Evolutionary conservation across 1,140 invertebrate genomes (phyloP).

Genomic region (Prorops nasuta): DNA sequence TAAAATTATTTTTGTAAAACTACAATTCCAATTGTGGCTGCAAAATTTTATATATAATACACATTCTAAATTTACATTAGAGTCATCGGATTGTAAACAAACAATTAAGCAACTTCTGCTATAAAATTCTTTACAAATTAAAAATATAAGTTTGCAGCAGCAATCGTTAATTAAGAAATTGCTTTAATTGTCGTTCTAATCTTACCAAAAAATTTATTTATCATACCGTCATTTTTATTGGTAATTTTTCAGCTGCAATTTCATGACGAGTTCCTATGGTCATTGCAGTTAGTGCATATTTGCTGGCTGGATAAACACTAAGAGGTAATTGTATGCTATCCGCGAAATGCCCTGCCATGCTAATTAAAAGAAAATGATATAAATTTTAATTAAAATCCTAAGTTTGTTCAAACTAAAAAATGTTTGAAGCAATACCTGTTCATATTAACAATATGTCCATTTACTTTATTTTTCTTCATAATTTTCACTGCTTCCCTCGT

Average conservation of each 20-base stretch:
- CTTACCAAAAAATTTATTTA: no score
- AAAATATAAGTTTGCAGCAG: no score
- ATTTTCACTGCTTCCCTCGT: constrained; percentile 55
- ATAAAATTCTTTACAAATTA: no score
- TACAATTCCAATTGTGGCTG: no score
- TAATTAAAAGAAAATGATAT: constrained; percentile 9
- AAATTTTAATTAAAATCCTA: background rate
- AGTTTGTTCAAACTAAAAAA: background rate
- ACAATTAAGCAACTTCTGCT: no score
- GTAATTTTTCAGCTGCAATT: constrained; percentile 57
- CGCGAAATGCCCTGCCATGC: constrained; percentile 41
- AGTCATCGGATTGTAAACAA: no score
- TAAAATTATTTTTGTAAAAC: no score
- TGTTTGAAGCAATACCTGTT: constrained; percentile 60
- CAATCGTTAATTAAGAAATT: no score
- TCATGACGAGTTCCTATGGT: constrained; percentile 66
- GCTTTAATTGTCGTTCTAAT: no score
- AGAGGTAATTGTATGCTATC: constrained; percentile 30
- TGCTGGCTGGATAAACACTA: constrained; percentile 65
- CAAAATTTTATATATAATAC: no score
- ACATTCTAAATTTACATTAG: no score
- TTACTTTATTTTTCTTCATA: constrained; percentile 41
- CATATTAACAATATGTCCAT: constrained; percentile 62
- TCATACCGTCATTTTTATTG: constrained; percentile 71
- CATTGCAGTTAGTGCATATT: constrained; percentile 69